Conservation (phyloP, 1,140 invertebrate genomes). For the Neoseiulus cucumeris region DNA sequence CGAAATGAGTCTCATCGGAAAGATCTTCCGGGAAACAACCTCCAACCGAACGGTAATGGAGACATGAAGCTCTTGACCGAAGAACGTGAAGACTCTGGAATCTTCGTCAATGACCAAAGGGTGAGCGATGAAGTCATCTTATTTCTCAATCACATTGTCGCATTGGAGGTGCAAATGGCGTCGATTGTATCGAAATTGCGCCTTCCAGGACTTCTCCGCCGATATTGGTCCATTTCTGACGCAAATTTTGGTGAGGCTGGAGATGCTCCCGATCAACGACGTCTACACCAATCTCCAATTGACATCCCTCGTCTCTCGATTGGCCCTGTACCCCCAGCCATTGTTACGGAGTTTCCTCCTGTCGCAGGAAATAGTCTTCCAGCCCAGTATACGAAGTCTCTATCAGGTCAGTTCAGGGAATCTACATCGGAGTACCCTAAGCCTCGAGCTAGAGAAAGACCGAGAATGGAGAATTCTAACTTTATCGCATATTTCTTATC, state of each 20-base stretch:
- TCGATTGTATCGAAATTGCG: too few species aligned
- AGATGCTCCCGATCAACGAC: conserved; percentile 61
- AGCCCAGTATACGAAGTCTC: conserved; percentile 69
- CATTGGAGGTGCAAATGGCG: too few species aligned
- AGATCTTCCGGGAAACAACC: neutral
- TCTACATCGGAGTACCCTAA: neutral
- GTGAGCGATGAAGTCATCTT: neutral
- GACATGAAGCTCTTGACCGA: neutral
- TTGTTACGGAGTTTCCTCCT: conserved; percentile 65
- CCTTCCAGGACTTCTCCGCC: neutral
- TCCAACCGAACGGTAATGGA: neutral
- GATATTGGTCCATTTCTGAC: conserved; percentile 55
- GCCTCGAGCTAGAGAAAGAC: neutral
- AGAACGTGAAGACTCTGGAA: neutral
- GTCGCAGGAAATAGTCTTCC: conserved; percentile 61
- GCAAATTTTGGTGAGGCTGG: conserved; percentile 55
- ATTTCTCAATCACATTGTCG: neutral
- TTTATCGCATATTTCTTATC: conserved; percentile 14
- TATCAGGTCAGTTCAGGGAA: conserved; percentile 43
- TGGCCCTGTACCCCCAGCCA: conserved; percentile 69
- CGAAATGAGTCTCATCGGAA: neutral
- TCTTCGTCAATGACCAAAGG: conserved; percentile 7
- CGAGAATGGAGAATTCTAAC: neutral
- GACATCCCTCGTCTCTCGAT: conserved; percentile 60
- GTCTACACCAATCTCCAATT: conserved; percentile 68